These are phyloP conservation scores for Orchestes rusci DNA, from an alignment of 2,888 invertebrate genomes.

Conservation along the genomic window DNA sequence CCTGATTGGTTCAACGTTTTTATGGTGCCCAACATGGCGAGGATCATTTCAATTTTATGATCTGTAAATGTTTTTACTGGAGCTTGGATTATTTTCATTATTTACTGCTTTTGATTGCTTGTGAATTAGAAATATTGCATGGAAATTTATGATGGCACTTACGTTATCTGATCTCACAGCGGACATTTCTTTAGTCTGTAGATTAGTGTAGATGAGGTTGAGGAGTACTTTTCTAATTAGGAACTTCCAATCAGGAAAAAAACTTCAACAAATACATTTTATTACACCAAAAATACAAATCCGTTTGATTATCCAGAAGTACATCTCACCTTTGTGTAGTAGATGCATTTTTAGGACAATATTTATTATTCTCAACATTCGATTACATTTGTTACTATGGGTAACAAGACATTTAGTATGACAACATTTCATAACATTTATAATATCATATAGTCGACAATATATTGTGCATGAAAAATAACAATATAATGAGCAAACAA, in stretches of 20 bases:
- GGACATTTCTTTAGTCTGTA: neutral
- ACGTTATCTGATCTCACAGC: too few species aligned
- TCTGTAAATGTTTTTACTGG: constrained; percentile 14
- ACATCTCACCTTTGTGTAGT: too few species aligned
- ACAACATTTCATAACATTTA: constrained; percentile 9
- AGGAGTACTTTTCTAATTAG: too few species aligned
- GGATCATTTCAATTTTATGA: constrained; percentile 17
- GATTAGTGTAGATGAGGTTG: neutral
- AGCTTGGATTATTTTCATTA: constrained; percentile 7
- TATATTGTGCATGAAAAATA: too few species aligned
- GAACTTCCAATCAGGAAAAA: constrained; percentile 3
- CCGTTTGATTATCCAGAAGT: constrained; percentile 7
- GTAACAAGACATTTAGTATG: constrained; percentile 13
- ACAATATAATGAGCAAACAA: too few species aligned
- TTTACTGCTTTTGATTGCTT: too few species aligned
- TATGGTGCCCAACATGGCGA: constrained; percentile 17
- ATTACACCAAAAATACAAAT: constrained; percentile 23
- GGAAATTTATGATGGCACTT: too few species aligned
- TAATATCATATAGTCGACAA: too few species aligned
- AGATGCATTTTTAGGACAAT: constrained; percentile 16
- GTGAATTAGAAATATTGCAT: too few species aligned
- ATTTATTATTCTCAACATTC: constrained; percentile 12
- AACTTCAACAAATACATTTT: constrained; percentile 19
- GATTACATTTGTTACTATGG: constrained; percentile 15
- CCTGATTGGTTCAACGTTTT: constrained; percentile 16